phyloP scores from a whole-genome alignment of 2,113 vertebrate species.

The Menidia beryllina region DNA sequence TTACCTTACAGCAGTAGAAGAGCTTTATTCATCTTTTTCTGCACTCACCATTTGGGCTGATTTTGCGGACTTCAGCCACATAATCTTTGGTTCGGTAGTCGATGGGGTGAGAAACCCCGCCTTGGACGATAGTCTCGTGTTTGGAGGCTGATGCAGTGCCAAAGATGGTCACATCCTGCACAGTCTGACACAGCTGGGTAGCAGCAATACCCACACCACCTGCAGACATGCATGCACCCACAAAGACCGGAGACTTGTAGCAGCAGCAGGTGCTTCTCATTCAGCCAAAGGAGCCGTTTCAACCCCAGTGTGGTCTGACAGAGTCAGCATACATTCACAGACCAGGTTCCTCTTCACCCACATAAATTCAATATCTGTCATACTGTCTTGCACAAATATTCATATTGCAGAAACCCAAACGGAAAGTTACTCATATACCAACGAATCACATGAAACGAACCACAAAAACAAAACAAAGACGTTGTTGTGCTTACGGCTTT shows the following conservation, averaged over 20 bases:
- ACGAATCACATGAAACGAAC: no score
- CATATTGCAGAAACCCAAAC: no score
- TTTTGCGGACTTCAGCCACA: slow-evolving; percentile 89
- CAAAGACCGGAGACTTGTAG: not conserved
- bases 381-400: no score
- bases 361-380: no score
- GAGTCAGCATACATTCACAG: not conserved
- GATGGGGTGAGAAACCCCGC: slow-evolving; percentile 90
- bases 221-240: slow-evolving; percentile 58
- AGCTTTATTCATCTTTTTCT: accelerated
- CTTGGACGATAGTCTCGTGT: slow-evolving; percentile 88
- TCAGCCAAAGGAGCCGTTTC: not conserved
- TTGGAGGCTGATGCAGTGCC: slow-evolving; percentile 93
- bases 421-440: no score
- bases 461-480: no score
- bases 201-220: slow-evolving; percentile 95
- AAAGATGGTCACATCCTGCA: slow-evolving; percentile 91
- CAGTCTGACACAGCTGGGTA: slow-evolving; percentile 91
- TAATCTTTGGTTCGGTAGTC: slow-evolving; percentile 94
- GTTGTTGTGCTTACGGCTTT: no score
- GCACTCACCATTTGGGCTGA: slow-evolving; percentile 90
- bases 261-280: not conserved
- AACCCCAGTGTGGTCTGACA: not conserved
- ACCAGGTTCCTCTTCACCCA: no score
- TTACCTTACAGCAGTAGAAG: not conserved